Conservation (phyloP, 2,888 invertebrate genomes). For the Perithous albicinctus region DNA sequence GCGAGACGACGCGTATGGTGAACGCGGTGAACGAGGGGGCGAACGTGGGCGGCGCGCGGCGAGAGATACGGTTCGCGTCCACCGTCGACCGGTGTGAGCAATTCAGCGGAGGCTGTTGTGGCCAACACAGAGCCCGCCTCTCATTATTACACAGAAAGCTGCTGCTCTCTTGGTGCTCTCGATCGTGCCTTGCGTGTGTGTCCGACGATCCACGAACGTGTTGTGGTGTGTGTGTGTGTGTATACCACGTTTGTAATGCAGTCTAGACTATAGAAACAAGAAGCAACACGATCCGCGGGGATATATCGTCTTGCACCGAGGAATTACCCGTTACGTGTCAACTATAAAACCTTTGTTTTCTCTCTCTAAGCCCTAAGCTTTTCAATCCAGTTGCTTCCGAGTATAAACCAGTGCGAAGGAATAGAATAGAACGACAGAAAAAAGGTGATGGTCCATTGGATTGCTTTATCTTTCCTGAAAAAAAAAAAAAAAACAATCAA, state of each 20-base stretch:
- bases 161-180: conserved; percentile 8
- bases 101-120: conserved; percentile 45
- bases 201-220: conserved; percentile 4
- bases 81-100: conserved; percentile 61
- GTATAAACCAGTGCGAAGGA: background rate
- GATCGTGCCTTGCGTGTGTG: conserved; percentile 8
- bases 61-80: conserved; percentile 59
- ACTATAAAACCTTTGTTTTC: background rate
- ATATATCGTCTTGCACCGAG: background rate
- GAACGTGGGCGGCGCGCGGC: conserved; percentile 59
- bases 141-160: conserved; percentile 23
- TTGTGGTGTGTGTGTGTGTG: no score
- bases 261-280: background rate
- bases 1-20: conserved; percentile 66
- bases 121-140: conserved; percentile 51
- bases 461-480: background rate
- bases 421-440: background rate
- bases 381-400: background rate
- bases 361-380: background rate
- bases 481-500: background rate
- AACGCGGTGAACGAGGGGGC: conserved; percentile 50
- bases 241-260: conserved; percentile 3
- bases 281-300: background rate
- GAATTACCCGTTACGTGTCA: background rate
- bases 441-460: background rate